phyloP scores from a whole-genome alignment of 1,140 invertebrate genomes.

The Reticulitermes speratus region DNA sequence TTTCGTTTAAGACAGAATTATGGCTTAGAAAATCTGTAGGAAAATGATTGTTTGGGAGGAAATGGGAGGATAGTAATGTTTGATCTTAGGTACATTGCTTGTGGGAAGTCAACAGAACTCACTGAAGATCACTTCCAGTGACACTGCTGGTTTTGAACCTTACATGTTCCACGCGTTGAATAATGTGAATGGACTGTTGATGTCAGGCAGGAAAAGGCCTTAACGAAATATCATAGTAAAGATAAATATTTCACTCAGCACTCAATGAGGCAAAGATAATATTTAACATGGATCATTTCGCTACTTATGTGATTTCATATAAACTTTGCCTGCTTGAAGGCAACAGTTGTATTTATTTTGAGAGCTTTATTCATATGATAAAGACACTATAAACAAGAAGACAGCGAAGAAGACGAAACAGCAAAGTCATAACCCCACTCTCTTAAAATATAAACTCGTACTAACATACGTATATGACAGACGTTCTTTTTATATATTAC shows the following conservation, averaged over 20 bases:
- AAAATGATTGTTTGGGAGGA: too few species aligned
- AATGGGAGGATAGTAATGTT: too few species aligned
- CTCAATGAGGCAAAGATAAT: background rate
- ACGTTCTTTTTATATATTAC: conserved; percentile 19
- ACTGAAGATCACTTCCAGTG: too few species aligned
- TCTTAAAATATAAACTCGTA: conserved; percentile 14
- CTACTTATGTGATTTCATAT: background rate
- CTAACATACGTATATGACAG: conserved; percentile 25
- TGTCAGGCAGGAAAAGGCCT: background rate
- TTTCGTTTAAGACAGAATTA: too few species aligned
- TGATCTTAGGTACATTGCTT: too few species aligned
- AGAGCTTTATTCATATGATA: background rate
- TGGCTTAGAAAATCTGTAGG: too few species aligned
- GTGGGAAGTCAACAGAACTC: too few species aligned
- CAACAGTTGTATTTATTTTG: background rate
- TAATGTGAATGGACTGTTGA: background rate
- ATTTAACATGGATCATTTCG: background rate
- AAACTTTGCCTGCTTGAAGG: background rate
- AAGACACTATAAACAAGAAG: background rate
- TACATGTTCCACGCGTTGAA: too few species aligned
- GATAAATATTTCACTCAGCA: background rate
- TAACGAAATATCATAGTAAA: background rate
- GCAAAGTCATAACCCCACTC: background rate
- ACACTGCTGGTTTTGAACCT: too few species aligned
- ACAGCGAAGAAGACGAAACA: background rate